Conservation (phyloP, 2,797 vertebrate genomes). For the Denticeps clupeoides region DNA sequence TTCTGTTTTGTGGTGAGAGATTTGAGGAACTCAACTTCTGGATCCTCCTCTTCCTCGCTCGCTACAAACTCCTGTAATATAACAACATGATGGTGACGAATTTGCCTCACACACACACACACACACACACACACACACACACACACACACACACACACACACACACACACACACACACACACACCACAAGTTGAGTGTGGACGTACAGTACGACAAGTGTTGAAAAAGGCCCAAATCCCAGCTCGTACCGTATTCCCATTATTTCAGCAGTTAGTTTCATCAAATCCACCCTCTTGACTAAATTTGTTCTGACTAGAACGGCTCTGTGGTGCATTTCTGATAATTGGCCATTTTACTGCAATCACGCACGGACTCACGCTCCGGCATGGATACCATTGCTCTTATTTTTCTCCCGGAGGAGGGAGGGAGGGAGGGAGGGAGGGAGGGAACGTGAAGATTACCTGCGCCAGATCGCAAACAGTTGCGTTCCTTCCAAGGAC, state of each 20-base stretch:
- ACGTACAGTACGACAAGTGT: no score
- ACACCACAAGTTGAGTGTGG: neutral
- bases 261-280: constrained; percentile 27
- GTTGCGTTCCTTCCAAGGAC: constrained; percentile 94
- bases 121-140: neutral
- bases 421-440: constrained; percentile 16
- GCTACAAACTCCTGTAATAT: constrained; percentile 83
- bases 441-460: constrained; percentile 74
- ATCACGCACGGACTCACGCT: constrained; percentile 58
- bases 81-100: neutral
- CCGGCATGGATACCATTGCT: constrained; percentile 57
- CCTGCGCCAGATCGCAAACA: constrained; percentile 93
- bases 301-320: constrained; percentile 24
- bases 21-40: constrained; percentile 96
- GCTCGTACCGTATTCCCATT: constrained; percentile 13
- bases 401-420: constrained; percentile 41
- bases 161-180: neutral
- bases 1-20: constrained; percentile 92
- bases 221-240: no score
- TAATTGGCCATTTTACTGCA: constrained; percentile 60
- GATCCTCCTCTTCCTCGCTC: constrained; percentile 91
- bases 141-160: neutral
- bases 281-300: constrained; percentile 28
- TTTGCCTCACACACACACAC: neutral
- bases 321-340: constrained; percentile 21